Base-by-base conservation (phyloP, 2,113 vertebrate genomes). In the Muntiacus reevesi region DNA sequence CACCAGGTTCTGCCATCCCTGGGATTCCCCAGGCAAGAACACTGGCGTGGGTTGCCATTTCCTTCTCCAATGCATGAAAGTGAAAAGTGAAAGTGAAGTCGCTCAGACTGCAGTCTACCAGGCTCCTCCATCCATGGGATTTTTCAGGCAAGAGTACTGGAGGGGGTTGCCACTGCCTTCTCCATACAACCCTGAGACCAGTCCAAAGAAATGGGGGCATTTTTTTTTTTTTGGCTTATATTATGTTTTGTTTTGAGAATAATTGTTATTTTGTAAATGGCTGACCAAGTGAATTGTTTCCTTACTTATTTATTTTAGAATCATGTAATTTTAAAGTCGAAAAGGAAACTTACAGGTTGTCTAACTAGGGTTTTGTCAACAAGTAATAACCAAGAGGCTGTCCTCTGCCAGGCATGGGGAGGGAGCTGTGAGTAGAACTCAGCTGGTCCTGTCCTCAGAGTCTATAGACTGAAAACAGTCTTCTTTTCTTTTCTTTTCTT, bases 221-320 rank as follows among this genome's bases (percentile, higher is more conserved):
- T 4, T 16, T 40, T 45, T 74, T 4, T 16, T 40, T 45, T 28
- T 57, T 3, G 8, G 16, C 40, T 90, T 76, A 10, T 71, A 27
- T 33, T 83, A 82, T 79, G 3, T 71, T 95, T 74, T 83, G 30
- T 52, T 95, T 93, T 74, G 40, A 86, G 62, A 85, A 40, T 71
- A 82, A 87, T 30, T 54, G 7, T 89, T 67, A 64, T 87, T 97
- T 91, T 89, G 10, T 91, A 79, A 78, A 12, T 45, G 64, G 25
- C 50, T 43, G 52, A n/a, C 14, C 50, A 85, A 87, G 50, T 59
- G 7, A 28, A 81, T 60, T 84, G 5, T 59, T 52, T 81, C 47
- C 27, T 85, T n/a, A 59, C n/a, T 45, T 87, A 59, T 52, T 83
- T 55, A n/a, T 87, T 97, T 84, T 76, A 93, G 62, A 92, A 60